Percentiles rank a stretch among this genome's conserved stretches.
These are phyloP conservation scores for Imbricaverruca yamaguchii DNA, from an alignment of 2,888 invertebrate species.

Conservation along the genomic window DNA sequence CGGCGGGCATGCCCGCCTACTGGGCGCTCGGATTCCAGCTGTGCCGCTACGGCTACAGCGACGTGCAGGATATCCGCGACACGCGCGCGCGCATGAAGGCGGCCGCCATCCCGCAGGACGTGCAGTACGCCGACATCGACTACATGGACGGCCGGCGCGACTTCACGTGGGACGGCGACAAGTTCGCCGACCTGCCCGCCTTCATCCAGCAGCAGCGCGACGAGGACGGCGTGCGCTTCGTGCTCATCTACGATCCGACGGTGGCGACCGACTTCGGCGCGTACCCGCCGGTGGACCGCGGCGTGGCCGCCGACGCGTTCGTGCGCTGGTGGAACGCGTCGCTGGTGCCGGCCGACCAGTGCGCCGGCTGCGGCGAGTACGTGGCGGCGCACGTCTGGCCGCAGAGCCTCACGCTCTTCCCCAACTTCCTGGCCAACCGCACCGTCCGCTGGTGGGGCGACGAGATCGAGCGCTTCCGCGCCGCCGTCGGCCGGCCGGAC, in stretches of 20 bases:
- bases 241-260: constrained; percentile 35
- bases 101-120: constrained; percentile 69
- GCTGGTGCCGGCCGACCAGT: constrained; percentile 30
- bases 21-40: constrained; percentile 51
- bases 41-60: constrained; percentile 57
- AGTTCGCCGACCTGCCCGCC: constrained; percentile 35
- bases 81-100: constrained; percentile 60
- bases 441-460: constrained; percentile 34
- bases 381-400: constrained; percentile 32
- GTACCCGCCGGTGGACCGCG: constrained; percentile 28
- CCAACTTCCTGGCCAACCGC: constrained; percentile 35
- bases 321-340: constrained; percentile 28
- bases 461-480: constrained; percentile 33
- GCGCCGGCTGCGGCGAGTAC: constrained; percentile 26
- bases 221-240: constrained; percentile 29
- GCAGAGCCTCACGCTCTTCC: constrained; percentile 31
- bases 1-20: constrained; percentile 74
- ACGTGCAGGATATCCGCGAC: constrained; percentile 54
- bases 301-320: constrained; percentile 29
- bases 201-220: constrained; percentile 26
- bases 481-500: constrained; percentile 44
- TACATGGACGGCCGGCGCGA: constrained; percentile 42
- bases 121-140: constrained; percentile 44
- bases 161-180: constrained; percentile 38
- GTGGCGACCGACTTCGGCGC: constrained; percentile 31